phyloP scores from a whole-genome alignment of 2,888 invertebrate species.

The Chalcosyrphus nemorum region DNA sequence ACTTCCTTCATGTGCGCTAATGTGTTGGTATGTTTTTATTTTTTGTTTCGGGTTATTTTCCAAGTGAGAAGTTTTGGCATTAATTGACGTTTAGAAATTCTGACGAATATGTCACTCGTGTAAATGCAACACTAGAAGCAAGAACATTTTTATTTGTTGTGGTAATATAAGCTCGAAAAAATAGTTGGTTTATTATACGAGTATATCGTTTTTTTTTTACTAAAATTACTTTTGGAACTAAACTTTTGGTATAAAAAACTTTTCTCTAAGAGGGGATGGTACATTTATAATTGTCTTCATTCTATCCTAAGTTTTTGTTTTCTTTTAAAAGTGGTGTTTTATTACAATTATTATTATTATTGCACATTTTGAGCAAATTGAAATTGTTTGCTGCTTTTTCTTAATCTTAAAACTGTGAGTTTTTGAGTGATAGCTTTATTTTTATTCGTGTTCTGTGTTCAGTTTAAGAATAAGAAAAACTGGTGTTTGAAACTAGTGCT shows the following conservation, averaged over 20 bases:
- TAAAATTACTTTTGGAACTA: neutral
- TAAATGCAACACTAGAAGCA: too few relatives aligned
- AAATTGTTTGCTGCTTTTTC: neutral
- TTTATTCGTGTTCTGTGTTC: constrained; percentile 1
- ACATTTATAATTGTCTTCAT: constrained; percentile 9
- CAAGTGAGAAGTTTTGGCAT: too few relatives aligned
- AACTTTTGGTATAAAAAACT: constrained; percentile 28
- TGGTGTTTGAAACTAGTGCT: constrained; percentile 14
- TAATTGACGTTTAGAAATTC: too few relatives aligned
- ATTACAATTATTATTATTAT: neutral
- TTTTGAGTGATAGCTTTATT: neutral
- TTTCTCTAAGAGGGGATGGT: constrained; percentile 11
- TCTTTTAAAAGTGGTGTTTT: constrained; percentile 15
- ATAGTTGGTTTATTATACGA: neutral
- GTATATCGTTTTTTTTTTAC: neutral
- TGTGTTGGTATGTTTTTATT: too few relatives aligned
- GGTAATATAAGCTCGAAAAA: neutral
- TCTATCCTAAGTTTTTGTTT: neutral
- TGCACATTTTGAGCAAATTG: constrained; percentile 46
- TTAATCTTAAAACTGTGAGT: neutral
- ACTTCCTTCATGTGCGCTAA: too few relatives aligned
- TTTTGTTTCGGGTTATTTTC: too few relatives aligned
- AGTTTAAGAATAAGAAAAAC: neutral
- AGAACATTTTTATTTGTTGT: neutral
- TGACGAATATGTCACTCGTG: too few relatives aligned